Conservation (phyloP, 2,888 invertebrate species). For the Eupithecia insigniata region DNA sequence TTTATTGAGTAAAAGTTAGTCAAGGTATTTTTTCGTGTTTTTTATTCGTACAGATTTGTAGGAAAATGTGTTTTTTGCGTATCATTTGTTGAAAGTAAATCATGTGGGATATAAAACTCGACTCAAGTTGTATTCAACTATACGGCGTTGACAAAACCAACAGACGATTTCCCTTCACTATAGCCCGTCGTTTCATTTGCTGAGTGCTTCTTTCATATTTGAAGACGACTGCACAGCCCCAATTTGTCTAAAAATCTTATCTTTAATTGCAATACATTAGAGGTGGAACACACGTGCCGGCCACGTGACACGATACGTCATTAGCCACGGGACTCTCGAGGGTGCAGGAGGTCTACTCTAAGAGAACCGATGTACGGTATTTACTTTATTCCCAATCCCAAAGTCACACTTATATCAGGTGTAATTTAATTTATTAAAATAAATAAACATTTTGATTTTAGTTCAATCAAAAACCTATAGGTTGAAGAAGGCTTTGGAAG, state of each 20-base stretch:
- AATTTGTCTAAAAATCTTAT: conserved; percentile 47
- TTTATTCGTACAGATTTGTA: neutral
- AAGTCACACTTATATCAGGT: neutral
- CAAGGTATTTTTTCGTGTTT: neutral
- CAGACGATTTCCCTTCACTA: neutral
- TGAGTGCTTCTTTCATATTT: conserved; percentile 15
- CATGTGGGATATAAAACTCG: neutral
- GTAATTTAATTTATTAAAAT: too few relatives aligned
- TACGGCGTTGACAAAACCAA: neutral
- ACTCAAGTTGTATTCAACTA: neutral
- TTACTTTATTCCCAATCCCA: neutral
- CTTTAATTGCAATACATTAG: conserved; percentile 54
- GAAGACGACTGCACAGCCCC: conserved; percentile 21
- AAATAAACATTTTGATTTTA: too few relatives aligned
- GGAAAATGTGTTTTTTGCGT: neutral
- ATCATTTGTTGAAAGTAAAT: neutral
- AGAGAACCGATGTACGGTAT: neutral
- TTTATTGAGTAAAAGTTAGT: neutral
- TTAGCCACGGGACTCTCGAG: conserved; percentile 72
- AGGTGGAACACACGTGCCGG: conserved; percentile 72
- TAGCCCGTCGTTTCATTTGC: neutral
- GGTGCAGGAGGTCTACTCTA: conserved; percentile 47
- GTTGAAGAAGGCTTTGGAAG: too few relatives aligned
- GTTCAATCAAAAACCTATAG: too few relatives aligned
- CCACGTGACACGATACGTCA: conserved; percentile 80